Evolutionary conservation across 2,888 invertebrate species (phyloP), one percentile per base, ranked within the genome.

Genomic region (Dynastes grantii): DNA sequence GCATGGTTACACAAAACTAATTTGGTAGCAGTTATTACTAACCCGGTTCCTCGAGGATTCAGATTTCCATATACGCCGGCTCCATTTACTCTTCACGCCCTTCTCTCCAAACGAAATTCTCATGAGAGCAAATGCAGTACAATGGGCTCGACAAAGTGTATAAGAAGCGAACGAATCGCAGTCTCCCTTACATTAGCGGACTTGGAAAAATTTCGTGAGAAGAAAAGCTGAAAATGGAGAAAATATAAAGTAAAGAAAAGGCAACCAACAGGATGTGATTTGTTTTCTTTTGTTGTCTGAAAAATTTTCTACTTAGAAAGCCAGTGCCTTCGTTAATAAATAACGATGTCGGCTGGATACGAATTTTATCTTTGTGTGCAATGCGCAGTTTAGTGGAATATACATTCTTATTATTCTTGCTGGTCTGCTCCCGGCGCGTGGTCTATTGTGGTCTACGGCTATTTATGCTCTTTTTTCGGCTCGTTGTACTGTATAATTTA

Each of bases 261-360:
- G 29, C 32, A 75, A 45, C 45, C 73, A 80, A 80, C 53, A 73
- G 78, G 80, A 80, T 80, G 79, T 78, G 76, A 81, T 82, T 80
- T 79, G 79, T 82, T 81, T 81, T 80, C 80, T 78, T 81, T 81
- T 81, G 79, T 81, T 79, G 79, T 67, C 58, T 75, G 73, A 61
- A 75, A 78, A 73, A 79, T 79, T 80, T 80, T 80, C 79, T 80
- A 65, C 78, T 79, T 81, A 77, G 76, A 75, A 75, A 75, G 73
- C 73, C 78, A 68, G 64, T 51, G 76, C 73, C 78, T 77, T 77
- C 73, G 78, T 78, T 76, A 80, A 78, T 77, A 80, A 80, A 76
- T 78, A 78, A 75, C 61, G 73, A 73, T 45, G 73, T 75, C 49
- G 73, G 27, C 29, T 63, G 73, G 61, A 61, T 61, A 49, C 45